Base-by-base conservation (phyloP, 2,113 vertebrate species). In the Piliocolobus tephrosceles region DNA sequence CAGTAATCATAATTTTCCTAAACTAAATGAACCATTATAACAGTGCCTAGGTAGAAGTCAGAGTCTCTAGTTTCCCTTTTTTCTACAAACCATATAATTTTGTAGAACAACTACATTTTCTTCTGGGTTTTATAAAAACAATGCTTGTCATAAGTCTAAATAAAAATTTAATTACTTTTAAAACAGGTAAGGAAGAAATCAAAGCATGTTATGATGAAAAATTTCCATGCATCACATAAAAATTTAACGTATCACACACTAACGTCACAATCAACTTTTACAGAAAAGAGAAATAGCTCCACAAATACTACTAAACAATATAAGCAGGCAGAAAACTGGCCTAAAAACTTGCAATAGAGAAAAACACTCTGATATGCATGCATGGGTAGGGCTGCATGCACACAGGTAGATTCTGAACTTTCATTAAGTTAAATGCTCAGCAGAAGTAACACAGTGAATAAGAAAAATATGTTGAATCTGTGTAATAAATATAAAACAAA, bases 391-490 rank as follows among this genome's bases (percentile, higher is more conserved):
- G 79, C 75, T 20, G 27, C 98, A 90, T 98, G 98, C 98, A 97
- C 7, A 50, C 45, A 66, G 68, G 55, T 12, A 50, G 57, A 86
- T 30, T 68, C 92, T 90, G 95, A 97, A 95, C 86, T 86, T 78
- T 90, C 50, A 87, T 30, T 52, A 20, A 64, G 5, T 58, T 52
- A 58, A 75, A 92, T 94, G 96, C 6, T 87, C 45, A 64, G 61
- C 66, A 58, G 95, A 61, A 68, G 80, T 45, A 64, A 94, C 38
- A 82, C 6, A 87, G 86, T 97, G 95, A 98, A 96, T 64, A 95
- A 47, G 96, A 97, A 92, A 90, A 93, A 89, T 66, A 97, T 98
- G 98, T 98, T 98, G 98, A 98, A 98, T 98, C 98, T 98, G 98
- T 98, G 98, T 98, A 98, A 45, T 66, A 47, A 0, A 91, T 92